These are phyloP conservation scores for Mamestra brassicae DNA, from an alignment of 2,888 invertebrate species.

Conservation along the genomic window DNA sequence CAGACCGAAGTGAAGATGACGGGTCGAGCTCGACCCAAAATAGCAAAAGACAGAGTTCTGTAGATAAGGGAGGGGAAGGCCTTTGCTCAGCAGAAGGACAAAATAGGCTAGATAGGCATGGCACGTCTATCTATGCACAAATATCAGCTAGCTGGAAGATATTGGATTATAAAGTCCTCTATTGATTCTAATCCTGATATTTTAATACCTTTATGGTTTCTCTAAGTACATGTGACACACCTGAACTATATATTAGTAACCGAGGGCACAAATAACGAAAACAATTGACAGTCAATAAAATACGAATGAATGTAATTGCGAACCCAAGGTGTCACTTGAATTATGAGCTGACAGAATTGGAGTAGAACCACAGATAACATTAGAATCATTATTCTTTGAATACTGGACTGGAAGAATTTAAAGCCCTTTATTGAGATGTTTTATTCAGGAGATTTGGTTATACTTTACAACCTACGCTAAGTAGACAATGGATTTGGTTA, in stretches of 20 bases:
- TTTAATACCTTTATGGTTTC: not conserved
- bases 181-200: not conserved
- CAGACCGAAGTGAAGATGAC: too few relatives aligned
- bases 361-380: conserved; percentile 28
- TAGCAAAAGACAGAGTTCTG: too few relatives aligned
- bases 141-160: not conserved
- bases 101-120: too few relatives aligned
- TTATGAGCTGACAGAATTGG: conserved; percentile 50
- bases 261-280: not conserved
- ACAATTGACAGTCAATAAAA: conserved; percentile 25
- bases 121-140: not conserved
- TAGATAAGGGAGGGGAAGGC: too few relatives aligned
- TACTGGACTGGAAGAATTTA: conserved; percentile 25
- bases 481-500: conserved; percentile 44
- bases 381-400: conserved; percentile 34
- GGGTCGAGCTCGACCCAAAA: too few relatives aligned
- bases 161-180: not conserved
- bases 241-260: not conserved
- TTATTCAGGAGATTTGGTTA: conserved; percentile 40
- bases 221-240: not conserved
- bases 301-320: conserved; percentile 6
- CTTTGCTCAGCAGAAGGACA: too few relatives aligned
- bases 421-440: conserved; percentile 36
- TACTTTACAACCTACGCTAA: conserved; percentile 49
- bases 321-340: conserved; percentile 11